phyloP scores from a whole-genome alignment of 2,888 invertebrate species.

The Tetrapedia diversipes region DNA sequence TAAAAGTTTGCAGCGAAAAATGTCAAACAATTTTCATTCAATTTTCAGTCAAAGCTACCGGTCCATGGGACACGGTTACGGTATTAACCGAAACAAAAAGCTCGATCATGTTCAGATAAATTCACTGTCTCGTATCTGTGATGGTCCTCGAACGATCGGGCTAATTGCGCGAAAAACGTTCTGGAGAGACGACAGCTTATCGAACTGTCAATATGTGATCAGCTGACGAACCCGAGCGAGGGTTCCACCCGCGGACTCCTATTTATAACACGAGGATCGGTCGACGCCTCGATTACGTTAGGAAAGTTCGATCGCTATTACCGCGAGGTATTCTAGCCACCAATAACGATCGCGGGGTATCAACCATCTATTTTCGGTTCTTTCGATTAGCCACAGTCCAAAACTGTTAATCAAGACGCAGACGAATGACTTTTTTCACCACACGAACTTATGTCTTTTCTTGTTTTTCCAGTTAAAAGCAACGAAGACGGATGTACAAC shows the following conservation, averaged over 20 bases:
- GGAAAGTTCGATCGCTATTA: conserved; percentile 29
- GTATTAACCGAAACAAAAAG: no score
- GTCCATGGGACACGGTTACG: no score
- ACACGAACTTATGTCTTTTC: no score
- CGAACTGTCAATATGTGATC: conserved; percentile 80
- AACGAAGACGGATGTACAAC: no score
- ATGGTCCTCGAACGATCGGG: conserved; percentile 37
- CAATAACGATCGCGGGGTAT: neutral
- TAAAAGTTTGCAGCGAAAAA: neutral
- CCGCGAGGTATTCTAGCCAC: neutral
- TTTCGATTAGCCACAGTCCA: no score
- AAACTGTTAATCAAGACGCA: no score
- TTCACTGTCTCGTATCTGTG: neutral
- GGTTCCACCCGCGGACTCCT: conserved; percentile 47
- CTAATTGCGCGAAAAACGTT: conserved; percentile 51
- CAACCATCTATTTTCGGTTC: neutral
- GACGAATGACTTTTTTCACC: no score
- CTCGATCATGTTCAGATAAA: neutral
- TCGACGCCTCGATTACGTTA: conserved; percentile 27
- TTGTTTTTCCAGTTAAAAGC: no score
- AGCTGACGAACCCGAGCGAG: conserved; percentile 73
- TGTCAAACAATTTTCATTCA: no score
- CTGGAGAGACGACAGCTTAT: conserved; percentile 69
- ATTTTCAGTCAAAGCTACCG: no score
- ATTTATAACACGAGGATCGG: conserved; percentile 63